Percentiles rank a stretch among this genome's conserved stretches.
phyloP scores from a whole-genome alignment of 2,888 invertebrate species.

The Lampropteryx suffumata region DNA sequence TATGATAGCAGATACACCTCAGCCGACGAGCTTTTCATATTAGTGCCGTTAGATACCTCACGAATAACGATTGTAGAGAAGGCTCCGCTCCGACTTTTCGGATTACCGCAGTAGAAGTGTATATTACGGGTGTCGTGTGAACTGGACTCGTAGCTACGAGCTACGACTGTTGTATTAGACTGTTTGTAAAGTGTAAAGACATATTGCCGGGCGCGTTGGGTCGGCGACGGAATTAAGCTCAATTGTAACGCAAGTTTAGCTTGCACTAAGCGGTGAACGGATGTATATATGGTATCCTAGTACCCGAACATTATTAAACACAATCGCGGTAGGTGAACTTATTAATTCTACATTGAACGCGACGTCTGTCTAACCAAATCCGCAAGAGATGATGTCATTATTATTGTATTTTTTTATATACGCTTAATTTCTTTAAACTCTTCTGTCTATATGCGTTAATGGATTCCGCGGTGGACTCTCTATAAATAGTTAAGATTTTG shows the following conservation, averaged over 20 bases:
- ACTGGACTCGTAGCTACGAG: background rate
- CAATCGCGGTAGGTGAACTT: too few relatives aligned
- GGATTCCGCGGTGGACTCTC: constrained; percentile 25
- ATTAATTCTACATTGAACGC: too few relatives aligned
- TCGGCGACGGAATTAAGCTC: constrained; percentile 16
- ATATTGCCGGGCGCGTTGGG: constrained; percentile 7
- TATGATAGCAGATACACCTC: background rate
- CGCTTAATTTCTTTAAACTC: background rate
- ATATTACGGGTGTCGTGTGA: background rate
- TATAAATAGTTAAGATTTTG: constrained; percentile 27
- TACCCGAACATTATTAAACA: background rate
- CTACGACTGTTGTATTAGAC: constrained; percentile 10
- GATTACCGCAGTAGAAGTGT: constrained; percentile 1
- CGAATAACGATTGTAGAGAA: background rate
- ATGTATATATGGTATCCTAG: background rate
- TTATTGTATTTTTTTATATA: too few relatives aligned
- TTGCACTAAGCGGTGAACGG: constrained; percentile 7
- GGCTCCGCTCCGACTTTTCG: background rate
- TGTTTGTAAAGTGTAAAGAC: constrained; percentile 15
- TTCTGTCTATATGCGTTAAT: background rate
- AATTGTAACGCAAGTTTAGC: constrained; percentile 11
- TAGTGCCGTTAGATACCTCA: constrained; percentile 16
- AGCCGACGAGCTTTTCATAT: constrained; percentile 7
- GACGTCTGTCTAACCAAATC: too few relatives aligned
- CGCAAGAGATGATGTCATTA: too few relatives aligned